Base-by-base conservation (phyloP, 2,888 invertebrate species). In the Ophion obscuratus region DNA sequence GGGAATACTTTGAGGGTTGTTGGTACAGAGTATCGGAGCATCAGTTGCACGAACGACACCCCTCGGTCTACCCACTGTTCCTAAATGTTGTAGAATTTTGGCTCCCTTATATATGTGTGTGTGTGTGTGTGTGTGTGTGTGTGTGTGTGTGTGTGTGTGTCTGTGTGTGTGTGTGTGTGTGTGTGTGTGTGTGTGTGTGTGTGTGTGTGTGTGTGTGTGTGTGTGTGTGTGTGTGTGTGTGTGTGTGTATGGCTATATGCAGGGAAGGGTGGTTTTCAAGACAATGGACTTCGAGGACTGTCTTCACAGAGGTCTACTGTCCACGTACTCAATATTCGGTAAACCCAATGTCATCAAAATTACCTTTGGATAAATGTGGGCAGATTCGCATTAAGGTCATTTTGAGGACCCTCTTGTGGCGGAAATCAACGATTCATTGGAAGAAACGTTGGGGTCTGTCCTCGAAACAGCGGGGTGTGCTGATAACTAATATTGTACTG, bases 1-100 rank as follows among this genome's bases (percentile, higher is more conserved):
- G 91, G 87, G 91, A 91, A 91, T 91, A 91, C 89, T 92, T 90
- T 85, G 86, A 85, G 80, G 84, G 62, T 81, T 64, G 83, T 80
- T 84, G 79, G 78, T 40, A 44, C 57, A 61, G 64, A 10, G 53
- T 59, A 20, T 76, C 20, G 14, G 68, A 53, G 40, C n/a, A 10
- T 59, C 10, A 31, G 53, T 27, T 17, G 53, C 5, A n/a, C 5
- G 24, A 44, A 70, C 53, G 53, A 53, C 53, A 17, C 2, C 3
- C 53, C 53, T 14, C 53, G 17, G 14, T 14, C 2, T 17, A 14
- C 14, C 14, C 53, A 1, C 53, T 14, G 17, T 53, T 14, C 17
- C 53, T 14, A 14, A 14, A 14, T 17, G 17, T 17, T 53, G 1
- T 2, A 47, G 47, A 47, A 47, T 47, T 47, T 47, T 47, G 47